Base-by-base conservation (phyloP, 2,888 invertebrate species). In the Girardia tigrina region DNA sequence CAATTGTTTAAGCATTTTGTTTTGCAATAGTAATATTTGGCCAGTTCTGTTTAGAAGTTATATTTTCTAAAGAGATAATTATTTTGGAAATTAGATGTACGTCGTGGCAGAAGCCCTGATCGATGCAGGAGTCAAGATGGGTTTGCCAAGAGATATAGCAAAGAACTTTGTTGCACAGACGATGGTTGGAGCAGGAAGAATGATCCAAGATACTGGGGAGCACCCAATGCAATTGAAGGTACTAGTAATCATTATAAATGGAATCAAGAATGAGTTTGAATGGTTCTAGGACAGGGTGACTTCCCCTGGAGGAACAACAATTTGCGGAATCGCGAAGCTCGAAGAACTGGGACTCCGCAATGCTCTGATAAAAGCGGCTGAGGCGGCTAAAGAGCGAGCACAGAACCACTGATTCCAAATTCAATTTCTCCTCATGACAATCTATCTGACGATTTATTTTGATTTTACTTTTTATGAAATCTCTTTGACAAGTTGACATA, bases 41-140 rank as follows among this genome's bases (percentile, higher is more conserved):
- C n/a, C n/a, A n/a, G n/a, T n/a, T n/a, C n/a, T n/a, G n/a, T n/a
- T n/a, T n/a, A n/a, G n/a, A n/a, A n/a, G n/a, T n/a, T n/a, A n/a
- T n/a, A n/a, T n/a, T n/a, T n/a, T n/a, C n/a, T n/a, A n/a, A n/a
- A n/a, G n/a, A n/a, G n/a, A n/a, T n/a, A n/a, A n/a, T n/a, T n/a
- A n/a, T n/a, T n/a, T n/a, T n/a, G n/a, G n/a, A n/a, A n/a, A n/a
- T n/a, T n/a, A 83, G 82, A 81, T 79, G 77, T 94, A 90, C 82
- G 87, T 91, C 77, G 88, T 93, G 81, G 92, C 95, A 79, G 97
- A 97, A 86, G 90, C 94, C 0, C 82, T 97, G 79, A 92, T 94
- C 0, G 95, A 97, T 82, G 97, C 94, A 0, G 95, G 91, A 0
- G 95, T 97, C 0, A 90, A 90, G 81, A 91, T 93, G 89, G 97